phyloP scores from a whole-genome alignment of 2,888 invertebrate genomes.

The Amphipyra tragopoginis region DNA sequence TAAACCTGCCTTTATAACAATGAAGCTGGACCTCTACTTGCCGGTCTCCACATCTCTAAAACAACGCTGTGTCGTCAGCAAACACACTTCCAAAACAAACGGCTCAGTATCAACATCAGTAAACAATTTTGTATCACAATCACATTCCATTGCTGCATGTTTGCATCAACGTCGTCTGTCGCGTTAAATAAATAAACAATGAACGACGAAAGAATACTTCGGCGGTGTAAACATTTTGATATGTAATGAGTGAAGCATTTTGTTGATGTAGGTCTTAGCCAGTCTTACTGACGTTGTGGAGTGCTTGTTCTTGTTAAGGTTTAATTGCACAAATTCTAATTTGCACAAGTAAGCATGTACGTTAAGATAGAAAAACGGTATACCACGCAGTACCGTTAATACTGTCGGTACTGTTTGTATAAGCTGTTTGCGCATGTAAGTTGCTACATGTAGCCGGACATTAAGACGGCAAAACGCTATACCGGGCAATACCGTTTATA shows the following conservation, averaged over 20 bases:
- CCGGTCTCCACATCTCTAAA: not conserved
- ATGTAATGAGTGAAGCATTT: conserved; percentile 46
- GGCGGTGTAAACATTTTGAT: conserved; percentile 52
- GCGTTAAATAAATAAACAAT: conserved; percentile 57
- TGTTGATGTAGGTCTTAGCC: conserved; percentile 5
- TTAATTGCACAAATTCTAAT: too few relatives aligned
- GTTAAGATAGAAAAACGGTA: too few relatives aligned
- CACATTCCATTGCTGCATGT: conserved; percentile 52
- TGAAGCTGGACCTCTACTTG: too few relatives aligned
- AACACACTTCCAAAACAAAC: conserved; percentile 45
- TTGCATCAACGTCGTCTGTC: conserved; percentile 39
- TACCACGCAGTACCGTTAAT: too few relatives aligned
- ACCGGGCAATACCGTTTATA: too few relatives aligned
- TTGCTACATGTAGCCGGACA: too few relatives aligned
- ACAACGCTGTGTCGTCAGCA: conserved; percentile 15
- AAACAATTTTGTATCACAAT: conserved; percentile 54
- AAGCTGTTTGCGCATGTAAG: too few relatives aligned
- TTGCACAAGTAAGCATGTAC: too few relatives aligned
- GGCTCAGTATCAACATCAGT: conserved; percentile 27
- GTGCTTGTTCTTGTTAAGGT: too few relatives aligned
- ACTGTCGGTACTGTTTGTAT: too few relatives aligned
- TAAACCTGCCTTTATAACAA: too few relatives aligned
- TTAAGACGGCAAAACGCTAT: too few relatives aligned
- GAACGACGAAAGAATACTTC: conserved; percentile 47
- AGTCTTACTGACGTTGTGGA: not conserved